Conservation (phyloP, 2,797 vertebrate species). For the Amblyopsis hoosieri region DNA sequence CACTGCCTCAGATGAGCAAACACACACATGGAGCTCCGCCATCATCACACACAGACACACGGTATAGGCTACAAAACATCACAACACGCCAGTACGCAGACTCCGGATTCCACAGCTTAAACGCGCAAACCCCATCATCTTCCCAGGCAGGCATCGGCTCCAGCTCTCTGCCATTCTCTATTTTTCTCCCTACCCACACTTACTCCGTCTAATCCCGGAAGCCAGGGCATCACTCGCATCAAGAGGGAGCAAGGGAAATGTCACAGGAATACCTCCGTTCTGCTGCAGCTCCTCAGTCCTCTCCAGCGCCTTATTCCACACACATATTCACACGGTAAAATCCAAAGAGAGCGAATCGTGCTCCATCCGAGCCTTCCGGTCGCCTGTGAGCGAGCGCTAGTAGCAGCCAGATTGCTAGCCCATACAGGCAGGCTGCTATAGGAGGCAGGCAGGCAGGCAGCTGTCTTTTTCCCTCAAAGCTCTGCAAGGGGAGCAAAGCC, state of each 20-base stretch:
- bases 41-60: conserved; percentile 33
- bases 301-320: conserved; percentile 54
- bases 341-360: conserved; percentile 52
- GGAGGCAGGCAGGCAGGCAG: conserved; percentile 76
- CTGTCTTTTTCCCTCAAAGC: conserved; percentile 87
- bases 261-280: conserved; percentile 72
- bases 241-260: conserved; percentile 57
- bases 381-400: conserved; percentile 75
- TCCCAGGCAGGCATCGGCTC: conserved; percentile 18
- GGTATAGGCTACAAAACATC: conserved; percentile 12
- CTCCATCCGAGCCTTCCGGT: conserved; percentile 62
- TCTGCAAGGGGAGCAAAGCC: conserved; percentile 83
- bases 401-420: conserved; percentile 60
- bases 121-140: conserved; percentile 43
- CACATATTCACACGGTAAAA: conserved; percentile 56
- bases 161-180: conserved; percentile 33
- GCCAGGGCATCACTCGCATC: conserved; percentile 61
- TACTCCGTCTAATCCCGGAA: conserved; percentile 68
- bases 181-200: conserved; percentile 60
- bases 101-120: conserved; percentile 7
- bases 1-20: conserved; percentile 32
- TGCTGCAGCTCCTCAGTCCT: conserved; percentile 26
- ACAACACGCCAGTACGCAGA: conserved; percentile 51
- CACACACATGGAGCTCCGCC: conserved; percentile 19
- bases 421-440: conserved; percentile 61